phyloP scores from a whole-genome alignment of 1,140 invertebrate species.

The Cherax quadricarinatus region DNA sequence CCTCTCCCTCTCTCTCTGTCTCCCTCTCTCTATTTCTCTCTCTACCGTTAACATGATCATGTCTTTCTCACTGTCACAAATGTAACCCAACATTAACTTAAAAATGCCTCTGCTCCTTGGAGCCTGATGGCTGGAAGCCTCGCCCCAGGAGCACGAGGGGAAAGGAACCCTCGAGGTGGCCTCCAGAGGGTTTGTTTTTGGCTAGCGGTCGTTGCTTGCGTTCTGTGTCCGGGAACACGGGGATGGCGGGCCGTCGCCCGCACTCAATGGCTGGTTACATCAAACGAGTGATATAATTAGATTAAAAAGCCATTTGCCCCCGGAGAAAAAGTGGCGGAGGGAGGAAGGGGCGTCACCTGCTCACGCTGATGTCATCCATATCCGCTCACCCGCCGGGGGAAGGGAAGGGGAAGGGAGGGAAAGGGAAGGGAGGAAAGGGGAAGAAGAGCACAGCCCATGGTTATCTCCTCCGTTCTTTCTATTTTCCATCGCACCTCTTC shows the following conservation, averaged over 20 bases:
- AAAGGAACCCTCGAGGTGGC: not conserved
- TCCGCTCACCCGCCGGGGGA: conserved; percentile 1
- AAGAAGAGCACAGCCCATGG: not conserved
- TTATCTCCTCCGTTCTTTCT: not conserved
- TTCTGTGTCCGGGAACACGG: not conserved
- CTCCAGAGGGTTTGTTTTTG: not conserved
- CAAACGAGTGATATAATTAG: conserved; percentile 61
- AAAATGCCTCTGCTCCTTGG: conserved; percentile 36
- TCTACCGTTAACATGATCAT: conserved; percentile 4
- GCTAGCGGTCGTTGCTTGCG: not conserved
- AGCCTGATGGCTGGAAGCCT: not conserved
- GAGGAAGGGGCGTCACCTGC: conserved; percentile 54
- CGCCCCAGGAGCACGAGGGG: not conserved
- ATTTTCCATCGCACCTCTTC: not conserved
- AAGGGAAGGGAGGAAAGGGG: no score
- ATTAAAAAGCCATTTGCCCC: conserved; percentile 63
- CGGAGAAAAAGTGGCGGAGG: conserved; percentile 54
- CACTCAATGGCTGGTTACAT: conserved; percentile 63
- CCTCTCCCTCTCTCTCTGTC: not conserved
- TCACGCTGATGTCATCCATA: conserved; percentile 50
- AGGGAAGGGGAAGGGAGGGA: not conserved
- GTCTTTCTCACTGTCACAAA: conserved; percentile 50
- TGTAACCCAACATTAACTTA: conserved; percentile 60
- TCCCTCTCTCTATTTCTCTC: no score
- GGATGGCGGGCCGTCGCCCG: conserved; percentile 42